phyloP scores from a whole-genome alignment of 2,888 invertebrate genomes.

The Bedellia somnulentella region DNA sequence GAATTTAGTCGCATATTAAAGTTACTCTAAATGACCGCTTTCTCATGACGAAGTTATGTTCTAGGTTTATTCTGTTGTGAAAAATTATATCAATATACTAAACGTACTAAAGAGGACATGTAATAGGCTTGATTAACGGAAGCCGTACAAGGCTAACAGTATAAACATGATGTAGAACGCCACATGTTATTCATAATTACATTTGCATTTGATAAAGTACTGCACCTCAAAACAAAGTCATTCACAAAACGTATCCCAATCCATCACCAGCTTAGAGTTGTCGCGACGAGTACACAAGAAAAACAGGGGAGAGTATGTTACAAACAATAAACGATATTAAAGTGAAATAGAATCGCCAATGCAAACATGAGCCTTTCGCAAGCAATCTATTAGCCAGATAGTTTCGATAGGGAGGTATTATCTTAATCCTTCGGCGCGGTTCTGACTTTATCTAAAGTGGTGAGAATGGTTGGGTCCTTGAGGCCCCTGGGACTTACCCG shows the following conservation, averaged over 20 bases:
- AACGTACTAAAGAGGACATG: no score
- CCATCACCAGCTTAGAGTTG: neutral
- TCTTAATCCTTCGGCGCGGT: slow-evolving; percentile 45
- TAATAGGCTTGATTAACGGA: no score
- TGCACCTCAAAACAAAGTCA: slow-evolving; percentile 12
- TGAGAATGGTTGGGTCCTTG: slow-evolving; percentile 27
- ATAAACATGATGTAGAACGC: no score
- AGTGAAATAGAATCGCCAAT: slow-evolving; percentile 40
- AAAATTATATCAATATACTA: no score
- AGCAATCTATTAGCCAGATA: slow-evolving; percentile 53
- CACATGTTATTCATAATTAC: no score
- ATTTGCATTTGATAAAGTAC: no score
- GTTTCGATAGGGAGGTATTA: slow-evolving; percentile 46
- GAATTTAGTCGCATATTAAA: no score
- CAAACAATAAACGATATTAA: slow-evolving; percentile 29
- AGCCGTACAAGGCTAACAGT: no score
- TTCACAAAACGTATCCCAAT: slow-evolving; percentile 22
- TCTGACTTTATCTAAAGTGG: slow-evolving; percentile 52
- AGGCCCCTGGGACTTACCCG: slow-evolving; percentile 74
- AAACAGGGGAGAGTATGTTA: slow-evolving; percentile 29
- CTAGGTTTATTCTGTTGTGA: no score
- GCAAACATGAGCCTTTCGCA: slow-evolving; percentile 53
- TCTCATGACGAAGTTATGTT: no score
- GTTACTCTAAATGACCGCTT: no score
- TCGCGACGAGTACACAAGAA: slow-evolving; percentile 12